A percentile compares a stretch with the other conserved stretches of the same genome.
Conservation (phyloP, 1,140 invertebrate species). For the Tetramorium parvispinum region DNA sequence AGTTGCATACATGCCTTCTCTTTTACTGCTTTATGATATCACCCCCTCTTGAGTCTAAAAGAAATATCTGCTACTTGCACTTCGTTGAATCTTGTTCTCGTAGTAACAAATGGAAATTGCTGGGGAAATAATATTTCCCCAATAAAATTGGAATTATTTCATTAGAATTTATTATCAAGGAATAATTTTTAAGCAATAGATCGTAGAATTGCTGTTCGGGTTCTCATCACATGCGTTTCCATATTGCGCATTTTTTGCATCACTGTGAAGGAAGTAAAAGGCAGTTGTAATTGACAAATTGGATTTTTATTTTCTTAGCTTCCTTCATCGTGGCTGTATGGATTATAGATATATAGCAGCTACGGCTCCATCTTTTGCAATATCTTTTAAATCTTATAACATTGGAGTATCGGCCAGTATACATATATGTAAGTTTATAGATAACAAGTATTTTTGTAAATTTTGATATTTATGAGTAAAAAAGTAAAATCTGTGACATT, state of each 20-base stretch:
- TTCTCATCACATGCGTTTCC: conserved; percentile 18
- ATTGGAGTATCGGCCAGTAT: too few species aligned
- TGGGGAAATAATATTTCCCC: neutral
- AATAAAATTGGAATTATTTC: neutral
- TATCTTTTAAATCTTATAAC: neutral
- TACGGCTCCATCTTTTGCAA: neutral
- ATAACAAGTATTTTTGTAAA: neutral
- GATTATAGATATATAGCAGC: neutral
- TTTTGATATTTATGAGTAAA: neutral
- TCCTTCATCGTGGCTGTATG: neutral
- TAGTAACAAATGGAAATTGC: neutral
- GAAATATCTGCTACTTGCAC: conserved; percentile 29
- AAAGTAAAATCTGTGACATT: neutral
- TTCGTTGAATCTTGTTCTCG: conserved; percentile 31
- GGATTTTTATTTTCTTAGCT: neutral
- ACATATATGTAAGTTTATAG: too few species aligned
- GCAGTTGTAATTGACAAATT: conserved; percentile 41
- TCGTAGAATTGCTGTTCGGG: neutral
- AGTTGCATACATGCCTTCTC: neutral
- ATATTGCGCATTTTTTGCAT: neutral
- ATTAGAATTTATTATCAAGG: too few species aligned
- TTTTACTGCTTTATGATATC: neutral
- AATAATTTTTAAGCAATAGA: conserved; percentile 13
- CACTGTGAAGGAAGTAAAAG: neutral
- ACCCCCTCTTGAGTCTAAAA: neutral